A percentile compares a stretch with the other conserved stretches of the same genome.
Conservation (phyloP, 2,113 vertebrate genomes). For the Menura novaehollandiae region DNA sequence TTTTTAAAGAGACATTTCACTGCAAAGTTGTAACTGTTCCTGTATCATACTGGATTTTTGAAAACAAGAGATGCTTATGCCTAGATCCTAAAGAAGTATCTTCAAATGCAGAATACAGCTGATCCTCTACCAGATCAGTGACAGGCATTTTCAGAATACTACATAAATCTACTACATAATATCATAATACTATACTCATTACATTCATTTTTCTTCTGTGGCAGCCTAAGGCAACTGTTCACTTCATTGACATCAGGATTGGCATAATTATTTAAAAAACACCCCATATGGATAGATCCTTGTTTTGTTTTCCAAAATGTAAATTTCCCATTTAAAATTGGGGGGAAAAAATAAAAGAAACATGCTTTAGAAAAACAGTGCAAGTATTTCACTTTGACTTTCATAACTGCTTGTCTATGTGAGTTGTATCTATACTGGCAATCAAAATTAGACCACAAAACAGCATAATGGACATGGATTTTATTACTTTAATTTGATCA, state of each 20-base stretch:
- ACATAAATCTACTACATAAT: background rate
- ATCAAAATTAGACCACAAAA: conserved; percentile 64
- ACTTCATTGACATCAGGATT: background rate
- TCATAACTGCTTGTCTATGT: conserved; percentile 4
- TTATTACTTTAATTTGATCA: conserved; percentile 67
- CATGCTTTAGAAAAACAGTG: background rate
- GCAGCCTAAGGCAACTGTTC: background rate
- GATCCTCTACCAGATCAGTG: background rate
- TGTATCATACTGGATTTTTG: background rate
- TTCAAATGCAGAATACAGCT: background rate
- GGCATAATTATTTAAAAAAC: background rate
- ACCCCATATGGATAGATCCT: background rate
- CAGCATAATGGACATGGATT: conserved; percentile 64
- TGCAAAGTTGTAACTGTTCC: background rate
- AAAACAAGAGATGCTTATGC: background rate
- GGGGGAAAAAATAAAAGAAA: background rate
- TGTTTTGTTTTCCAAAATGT: background rate
- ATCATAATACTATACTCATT: background rate
- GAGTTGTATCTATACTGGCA: conserved; percentile 44
- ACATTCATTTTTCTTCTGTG: background rate
- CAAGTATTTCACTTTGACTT: conserved; percentile 24
- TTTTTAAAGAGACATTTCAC: background rate
- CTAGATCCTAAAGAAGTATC: background rate
- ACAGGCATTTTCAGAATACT: background rate
- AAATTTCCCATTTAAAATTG: background rate